phyloP scores from a whole-genome alignment of 2,888 invertebrate genomes.

The Pasiphila rectangulata region DNA sequence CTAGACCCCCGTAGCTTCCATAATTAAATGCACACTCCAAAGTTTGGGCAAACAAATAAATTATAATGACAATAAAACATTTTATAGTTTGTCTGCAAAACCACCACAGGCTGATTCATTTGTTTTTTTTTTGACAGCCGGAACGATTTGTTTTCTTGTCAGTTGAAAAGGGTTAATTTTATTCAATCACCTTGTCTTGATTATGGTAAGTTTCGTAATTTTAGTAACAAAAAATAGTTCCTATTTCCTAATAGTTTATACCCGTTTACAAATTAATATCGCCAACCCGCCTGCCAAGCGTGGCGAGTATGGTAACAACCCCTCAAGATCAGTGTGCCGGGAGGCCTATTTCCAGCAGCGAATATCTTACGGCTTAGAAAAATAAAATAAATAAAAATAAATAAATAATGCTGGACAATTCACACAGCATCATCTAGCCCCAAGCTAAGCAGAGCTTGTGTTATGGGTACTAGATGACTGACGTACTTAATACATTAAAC shows the following conservation, averaged over 20 bases:
- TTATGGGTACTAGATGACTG: no score
- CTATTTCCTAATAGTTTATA: not conserved
- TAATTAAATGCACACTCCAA: constrained; percentile 62
- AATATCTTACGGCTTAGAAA: no score
- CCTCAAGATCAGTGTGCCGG: no score
- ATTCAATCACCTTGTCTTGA: constrained; percentile 1
- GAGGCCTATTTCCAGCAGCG: no score
- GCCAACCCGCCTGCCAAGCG: no score
- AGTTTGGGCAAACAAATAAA: constrained; percentile 57
- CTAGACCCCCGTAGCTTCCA: constrained; percentile 38
- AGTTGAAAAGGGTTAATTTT: constrained; percentile 35
- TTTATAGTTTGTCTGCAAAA: constrained; percentile 54
- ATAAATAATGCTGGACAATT: no score
- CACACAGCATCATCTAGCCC: no score
- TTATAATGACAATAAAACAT: constrained; percentile 64
- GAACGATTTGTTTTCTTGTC: constrained; percentile 43
- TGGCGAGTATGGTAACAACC: no score
- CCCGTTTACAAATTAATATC: no score
- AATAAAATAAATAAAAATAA: no score
- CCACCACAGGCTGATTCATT: constrained; percentile 32
- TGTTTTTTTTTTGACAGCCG: constrained; percentile 30
- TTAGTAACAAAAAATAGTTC: not conserved
- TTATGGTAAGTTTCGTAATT: not conserved
- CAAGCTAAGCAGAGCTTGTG: no score
- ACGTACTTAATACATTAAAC: no score